Evolutionary conservation across 92 coral and sea anemone genomes (phyloP), one percentile per base, ranked within the genome.

Genomic region (Siderastrea siderea): DNA sequence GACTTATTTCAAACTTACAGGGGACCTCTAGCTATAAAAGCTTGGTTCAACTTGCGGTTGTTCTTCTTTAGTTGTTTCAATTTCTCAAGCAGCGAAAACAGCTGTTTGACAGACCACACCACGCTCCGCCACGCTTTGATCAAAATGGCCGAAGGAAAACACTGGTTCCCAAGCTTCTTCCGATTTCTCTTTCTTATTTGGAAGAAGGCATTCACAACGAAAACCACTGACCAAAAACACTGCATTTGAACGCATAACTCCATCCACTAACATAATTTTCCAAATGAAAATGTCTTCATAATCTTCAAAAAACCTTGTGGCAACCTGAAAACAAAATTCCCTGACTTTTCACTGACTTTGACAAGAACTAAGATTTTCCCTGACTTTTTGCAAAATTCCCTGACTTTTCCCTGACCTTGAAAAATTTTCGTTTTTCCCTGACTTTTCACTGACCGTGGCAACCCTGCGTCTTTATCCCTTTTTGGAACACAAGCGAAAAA

Each of bases 151-250:
- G 90, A 79, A 87, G 90, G 80, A 87, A 78, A 87, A 87, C 85
- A 79, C 81, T 87, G 49, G 90, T 87, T 87, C 81, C 85, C 81
- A 62, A 87, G 90, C 85, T 80, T 87, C 90, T 79, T 63, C 81
- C 68, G 90, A 80, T 79, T 87, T 87, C 90, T 87, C 90, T 87
- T 79, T 86, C 86, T 87, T 87, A 87, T 79, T 87, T 87, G 86
- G 90, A 87, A 87, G 86, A 87, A 87, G 86, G 90, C 81, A 79
- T 87, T 80, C 86, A 87, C 90, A 87, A 79, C 6, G 86, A 87
- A 85, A 85, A 64, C 89, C 82, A 85, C 89, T 74, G 89, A 85
- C 89, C 75, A 75, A 75, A 85, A 85, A 11, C 82, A 71, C 53
- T 60, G 75, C 81, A 74, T 85, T 65, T 75, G 89, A 71, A 83